Base-by-base conservation (phyloP, 2,888 invertebrate genomes). In the Smittia sp. region DNA sequence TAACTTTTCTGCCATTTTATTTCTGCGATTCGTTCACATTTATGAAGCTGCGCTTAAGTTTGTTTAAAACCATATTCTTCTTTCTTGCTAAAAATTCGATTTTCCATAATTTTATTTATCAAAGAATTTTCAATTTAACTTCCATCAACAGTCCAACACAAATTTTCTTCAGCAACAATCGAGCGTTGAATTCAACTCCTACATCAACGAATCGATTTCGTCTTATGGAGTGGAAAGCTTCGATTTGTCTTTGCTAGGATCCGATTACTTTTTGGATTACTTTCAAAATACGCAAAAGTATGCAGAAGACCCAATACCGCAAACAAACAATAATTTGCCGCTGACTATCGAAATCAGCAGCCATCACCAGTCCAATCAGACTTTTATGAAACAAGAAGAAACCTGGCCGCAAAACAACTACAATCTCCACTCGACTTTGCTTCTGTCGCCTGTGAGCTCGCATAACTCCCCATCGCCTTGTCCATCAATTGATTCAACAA, bases 221-320 rank as follows among this genome's bases (percentile, higher is more conserved):
- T 41, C 73, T 13, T 74, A 74, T 41, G 67, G 32, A 18, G 25
- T 58, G 9, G 74, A 74, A 20, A 67, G 22, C 15, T 74, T 74
- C 80, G 90, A 90, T 80, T 81, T 90, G 76, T 90, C 91, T 20
- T 85, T 93, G 73, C 86, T 93, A 79, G 90, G 73, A 25, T 39
- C 41, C 7, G 73, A 73, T 46, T 73, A 73, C 24, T 18, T n/a
- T 13, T 63, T 65, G n/a, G 73, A 65, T 24, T 46, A 46, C 18
- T 58, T 24, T 63, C 58, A 58, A 27, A 22, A 22, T 38, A 7
- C 38, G n/a, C 58, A 58, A 38, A 20, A 54, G 1, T 20, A 38
- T 3, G 1, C n/a, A 18, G 69, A 52, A 1, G 72, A 72, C 18
- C 11, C 22, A n/a, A n/a, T 20, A 18, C 32, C 69, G 7, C 22